phyloP scores from a whole-genome alignment of 1,140 invertebrate species.

The Nylanderia fulva region DNA sequence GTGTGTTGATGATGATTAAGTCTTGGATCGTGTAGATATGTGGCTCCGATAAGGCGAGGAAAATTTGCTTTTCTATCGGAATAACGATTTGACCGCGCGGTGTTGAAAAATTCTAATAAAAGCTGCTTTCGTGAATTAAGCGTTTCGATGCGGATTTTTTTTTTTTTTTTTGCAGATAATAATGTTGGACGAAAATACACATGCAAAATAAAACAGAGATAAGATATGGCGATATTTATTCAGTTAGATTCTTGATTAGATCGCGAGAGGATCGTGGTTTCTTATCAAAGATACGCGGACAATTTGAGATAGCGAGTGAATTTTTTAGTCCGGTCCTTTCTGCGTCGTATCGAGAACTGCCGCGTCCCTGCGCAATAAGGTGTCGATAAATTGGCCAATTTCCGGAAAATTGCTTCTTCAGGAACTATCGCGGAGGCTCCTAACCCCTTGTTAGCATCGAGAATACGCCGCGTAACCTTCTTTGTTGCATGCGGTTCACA shows the following conservation, averaged over 20 bases:
- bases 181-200: not conserved
- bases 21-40: slow-evolving; percentile 34
- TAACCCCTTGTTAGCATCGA: slow-evolving; percentile 27
- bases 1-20: slow-evolving; percentile 49
- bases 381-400: slow-evolving; percentile 51
- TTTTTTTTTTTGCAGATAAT: not conserved
- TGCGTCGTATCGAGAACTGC: not conserved
- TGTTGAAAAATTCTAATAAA: not conserved
- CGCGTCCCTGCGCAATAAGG: not conserved
- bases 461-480: slow-evolving; percentile 31
- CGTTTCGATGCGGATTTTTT: not conserved
- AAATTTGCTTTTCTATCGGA: slow-evolving; percentile 25
- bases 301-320: not conserved
- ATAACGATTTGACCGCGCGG: slow-evolving; percentile 6
- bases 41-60: slow-evolving; percentile 15
- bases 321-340: not conserved
- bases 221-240: not conserved
- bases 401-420: slow-evolving; percentile 29
- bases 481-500: slow-evolving; percentile 52
- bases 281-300: not conserved
- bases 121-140: not conserved
- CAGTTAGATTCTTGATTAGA: not conserved
- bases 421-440: slow-evolving; percentile 20
- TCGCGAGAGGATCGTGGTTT: not conserved
- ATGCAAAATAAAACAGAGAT: not conserved